Evolutionary conservation across 2,797 vertebrate species (phyloP), one percentile per base, ranked within the genome.

Genomic region (Microchirus variegatus): DNA sequence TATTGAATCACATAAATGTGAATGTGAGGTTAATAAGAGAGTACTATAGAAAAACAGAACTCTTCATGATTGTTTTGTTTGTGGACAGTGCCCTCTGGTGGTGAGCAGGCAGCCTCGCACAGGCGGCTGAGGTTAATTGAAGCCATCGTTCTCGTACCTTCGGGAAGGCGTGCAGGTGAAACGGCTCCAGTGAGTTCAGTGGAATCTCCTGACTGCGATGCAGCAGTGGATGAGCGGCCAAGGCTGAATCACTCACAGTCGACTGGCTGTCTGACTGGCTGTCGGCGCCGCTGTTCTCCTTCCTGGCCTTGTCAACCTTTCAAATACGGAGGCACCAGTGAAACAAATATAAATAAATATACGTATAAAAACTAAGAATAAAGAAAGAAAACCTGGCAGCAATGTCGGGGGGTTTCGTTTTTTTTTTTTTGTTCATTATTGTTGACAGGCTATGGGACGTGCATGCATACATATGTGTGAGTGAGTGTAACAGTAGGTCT

Each of bases 131-230:
- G n/a, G 58, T 54, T 75, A 50, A 69, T 48, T 64, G 59, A 78
- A 63, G 15, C 48, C 16, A 0, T 62, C 42, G 51, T 48, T 75
- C 3, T 8, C 36, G 19, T 89, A 94, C 93, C 93, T 94, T 94
- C 51, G 90, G 93, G 76, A 94, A 93, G 54, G 87, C 85, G 75
- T 91, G 90, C 63, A 92, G 85, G 65, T 93, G 92, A 81, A 93
- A 93, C 0, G 89, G 88, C 75, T 94, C 92, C 69, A 86, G 84
- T 2, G 66, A 69, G 63, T 90, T 92, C 70, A 87, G 88, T 55
- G 82, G 85, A 67, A 88, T 77, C 77, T 93, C 90, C 67, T 91
- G 91, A 53, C 87, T 88, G 69, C 85, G 89, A 56, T 87, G 88
- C 0, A 88, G 75, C 0, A 82, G 82, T 45, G 82, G 86, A 56